A percentile compares a stretch with the other conserved stretches of the same genome.
phyloP scores from a whole-genome alignment of 2,797 vertebrate species.

The Cirrhinus molitorella region DNA sequence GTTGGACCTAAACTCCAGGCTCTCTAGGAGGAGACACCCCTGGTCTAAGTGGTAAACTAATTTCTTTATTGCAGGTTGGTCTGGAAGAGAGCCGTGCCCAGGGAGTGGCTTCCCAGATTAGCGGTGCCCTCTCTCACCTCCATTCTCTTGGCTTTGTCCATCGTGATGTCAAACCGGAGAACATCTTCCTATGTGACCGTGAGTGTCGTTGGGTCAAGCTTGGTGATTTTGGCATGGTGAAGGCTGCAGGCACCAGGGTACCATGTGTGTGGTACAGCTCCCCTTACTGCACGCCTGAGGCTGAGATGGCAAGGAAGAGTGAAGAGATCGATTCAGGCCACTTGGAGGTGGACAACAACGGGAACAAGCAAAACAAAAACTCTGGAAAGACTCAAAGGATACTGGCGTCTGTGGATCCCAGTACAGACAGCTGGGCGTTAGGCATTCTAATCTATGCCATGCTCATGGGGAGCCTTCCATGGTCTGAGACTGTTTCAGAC shows the following conservation, averaged over 20 bases:
- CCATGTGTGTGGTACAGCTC: conserved; percentile 80
- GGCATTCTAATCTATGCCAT: conserved; percentile 90
- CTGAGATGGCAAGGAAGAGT: conserved; percentile 67
- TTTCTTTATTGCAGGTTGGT: conserved; percentile 68
- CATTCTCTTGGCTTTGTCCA: conserved; percentile 96
- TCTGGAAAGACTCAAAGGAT: conserved; percentile 51
- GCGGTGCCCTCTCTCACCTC: conserved; percentile 88
- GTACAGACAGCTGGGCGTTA: conserved; percentile 90
- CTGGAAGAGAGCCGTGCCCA: conserved; percentile 78
- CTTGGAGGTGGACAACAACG: neutral
- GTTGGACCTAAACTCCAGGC: neutral
- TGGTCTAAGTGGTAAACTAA: neutral
- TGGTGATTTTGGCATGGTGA: conserved; percentile 91
- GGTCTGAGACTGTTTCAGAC: conserved; percentile 83
- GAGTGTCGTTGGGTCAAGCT: conserved; percentile 86
- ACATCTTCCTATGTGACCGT: conserved; percentile 89
- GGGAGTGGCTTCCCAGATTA: conserved; percentile 87
- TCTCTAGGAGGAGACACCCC: neutral
- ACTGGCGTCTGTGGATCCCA: conserved; percentile 82
- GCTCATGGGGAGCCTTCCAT: conserved; percentile 90
- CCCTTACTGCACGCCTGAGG: conserved; percentile 91
- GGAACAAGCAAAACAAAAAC: conserved; percentile 8
- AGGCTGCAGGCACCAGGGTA: conserved; percentile 70
- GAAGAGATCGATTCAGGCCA: conserved; percentile 67
- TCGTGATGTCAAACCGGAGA: conserved; percentile 96